Percentiles rank a stretch among this genome's conserved stretches.
Conservation (phyloP, 2,797 vertebrate species). For the Alcedo atthis region DNA sequence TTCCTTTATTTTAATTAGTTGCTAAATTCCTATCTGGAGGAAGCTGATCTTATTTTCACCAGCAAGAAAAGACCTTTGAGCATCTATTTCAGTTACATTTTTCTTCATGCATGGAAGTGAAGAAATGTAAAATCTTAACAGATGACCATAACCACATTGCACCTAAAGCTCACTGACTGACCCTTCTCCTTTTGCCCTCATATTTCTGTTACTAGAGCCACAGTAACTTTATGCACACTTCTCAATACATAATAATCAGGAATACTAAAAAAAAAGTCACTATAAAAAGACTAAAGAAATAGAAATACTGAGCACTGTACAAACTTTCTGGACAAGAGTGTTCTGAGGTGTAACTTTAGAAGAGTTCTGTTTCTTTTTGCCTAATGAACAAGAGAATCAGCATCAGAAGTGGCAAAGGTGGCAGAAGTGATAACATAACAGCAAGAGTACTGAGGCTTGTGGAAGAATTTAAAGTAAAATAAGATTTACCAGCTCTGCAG, state of each 20-base stretch:
- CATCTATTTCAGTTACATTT: background rate
- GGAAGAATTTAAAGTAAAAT: constrained; percentile 30
- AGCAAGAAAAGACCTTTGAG: background rate
- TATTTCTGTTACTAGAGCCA: background rate
- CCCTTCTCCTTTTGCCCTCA: background rate
- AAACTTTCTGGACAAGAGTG: too few species aligned
- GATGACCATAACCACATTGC: background rate
- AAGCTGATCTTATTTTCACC: background rate
- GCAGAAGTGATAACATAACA: background rate
- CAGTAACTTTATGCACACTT: background rate
- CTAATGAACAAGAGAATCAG: background rate
- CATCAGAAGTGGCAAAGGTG: background rate
- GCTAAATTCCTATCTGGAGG: background rate
- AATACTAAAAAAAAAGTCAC: background rate
- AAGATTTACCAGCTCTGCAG: constrained; percentile 5
- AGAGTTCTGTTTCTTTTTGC: background rate
- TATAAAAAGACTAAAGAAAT: background rate
- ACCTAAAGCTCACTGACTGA: background rate
- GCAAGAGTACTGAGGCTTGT: background rate
- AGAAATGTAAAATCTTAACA: background rate
- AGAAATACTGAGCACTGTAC: background rate
- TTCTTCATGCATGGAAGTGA: background rate
- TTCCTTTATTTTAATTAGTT: background rate
- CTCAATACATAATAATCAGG: background rate
- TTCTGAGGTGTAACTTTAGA: background rate